Percentiles rank a stretch among this genome's conserved stretches.
Evolutionary conservation across 2,888 invertebrate species (phyloP).

Genomic region (Lepidonotus clava): DNA sequence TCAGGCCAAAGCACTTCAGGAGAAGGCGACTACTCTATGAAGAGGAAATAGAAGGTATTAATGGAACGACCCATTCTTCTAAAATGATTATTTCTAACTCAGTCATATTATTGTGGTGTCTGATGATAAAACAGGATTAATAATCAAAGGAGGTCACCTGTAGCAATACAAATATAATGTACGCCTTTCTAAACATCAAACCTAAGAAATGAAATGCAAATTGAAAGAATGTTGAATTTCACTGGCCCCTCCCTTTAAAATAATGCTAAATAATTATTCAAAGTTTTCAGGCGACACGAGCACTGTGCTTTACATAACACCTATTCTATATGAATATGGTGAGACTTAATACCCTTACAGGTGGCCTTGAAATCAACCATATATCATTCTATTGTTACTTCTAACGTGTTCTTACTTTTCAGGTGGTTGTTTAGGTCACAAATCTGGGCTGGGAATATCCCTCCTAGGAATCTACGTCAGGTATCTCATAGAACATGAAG

Average conservation of each 20-base stretch:
- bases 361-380: too few species aligned
- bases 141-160: background rate
- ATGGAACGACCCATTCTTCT: background rate
- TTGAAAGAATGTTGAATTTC: background rate
- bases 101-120: too few species aligned
- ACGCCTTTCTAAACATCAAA: background rate
- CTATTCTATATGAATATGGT: background rate
- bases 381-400: too few species aligned
- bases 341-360: too few species aligned
- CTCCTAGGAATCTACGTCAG: constrained; percentile 29
- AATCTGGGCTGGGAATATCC: constrained; percentile 35
- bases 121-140: too few species aligned
- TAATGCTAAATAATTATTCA: too few species aligned
- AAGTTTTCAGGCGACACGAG: background rate
- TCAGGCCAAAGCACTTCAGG: constrained; percentile 31
- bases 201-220: background rate
- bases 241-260: background rate
- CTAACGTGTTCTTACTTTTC: background rate
- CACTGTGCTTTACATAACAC: background rate
- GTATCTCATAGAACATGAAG: constrained; percentile 35
- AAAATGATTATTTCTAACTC: background rate
- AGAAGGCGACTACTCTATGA: constrained; percentile 4
- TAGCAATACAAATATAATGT: background rate
- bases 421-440: constrained; percentile 39
- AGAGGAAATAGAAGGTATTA: constrained; percentile 1